Evolutionary conservation across 2,113 vertebrate species (phyloP).

Genomic region (Heterocephalus glaber): DNA sequence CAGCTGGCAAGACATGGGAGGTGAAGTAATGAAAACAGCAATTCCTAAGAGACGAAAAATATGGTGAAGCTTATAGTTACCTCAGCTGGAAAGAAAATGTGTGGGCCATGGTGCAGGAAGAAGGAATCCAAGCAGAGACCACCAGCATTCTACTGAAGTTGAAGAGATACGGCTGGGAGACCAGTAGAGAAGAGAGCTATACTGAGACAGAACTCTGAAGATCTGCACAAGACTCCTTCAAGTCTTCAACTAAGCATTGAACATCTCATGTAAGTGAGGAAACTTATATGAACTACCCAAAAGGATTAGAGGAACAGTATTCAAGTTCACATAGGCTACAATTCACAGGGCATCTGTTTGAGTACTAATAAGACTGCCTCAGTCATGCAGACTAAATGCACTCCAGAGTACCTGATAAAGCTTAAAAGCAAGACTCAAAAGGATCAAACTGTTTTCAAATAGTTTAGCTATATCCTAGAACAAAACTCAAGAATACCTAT

Average conservation of each 20-base stretch:
- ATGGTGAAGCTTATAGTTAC: neutral
- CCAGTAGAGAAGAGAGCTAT: neutral
- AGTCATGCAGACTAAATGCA: neutral
- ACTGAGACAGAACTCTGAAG: neutral
- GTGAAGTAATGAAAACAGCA: neutral
- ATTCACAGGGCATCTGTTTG: neutral
- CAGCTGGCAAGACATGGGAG: neutral
- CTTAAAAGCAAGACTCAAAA: conserved; percentile 1
- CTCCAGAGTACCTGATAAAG: neutral
- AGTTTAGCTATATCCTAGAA: neutral
- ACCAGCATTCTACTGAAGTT: neutral
- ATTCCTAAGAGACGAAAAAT: conserved; percentile 16
- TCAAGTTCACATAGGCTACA: neutral
- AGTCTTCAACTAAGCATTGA: neutral
- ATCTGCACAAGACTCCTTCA: neutral
- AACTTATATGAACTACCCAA: neutral
- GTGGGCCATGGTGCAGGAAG: neutral
- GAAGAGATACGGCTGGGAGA: neutral
- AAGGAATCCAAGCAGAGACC: neutral
- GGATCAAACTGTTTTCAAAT: neutral
- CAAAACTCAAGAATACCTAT: neutral
- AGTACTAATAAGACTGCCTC: neutral
- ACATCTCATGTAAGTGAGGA: neutral
- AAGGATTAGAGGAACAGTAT: neutral
- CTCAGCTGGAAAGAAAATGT: neutral